Conservation (phyloP, 2,113 vertebrate genomes). For the Brienomyrus longianalis region DNA sequence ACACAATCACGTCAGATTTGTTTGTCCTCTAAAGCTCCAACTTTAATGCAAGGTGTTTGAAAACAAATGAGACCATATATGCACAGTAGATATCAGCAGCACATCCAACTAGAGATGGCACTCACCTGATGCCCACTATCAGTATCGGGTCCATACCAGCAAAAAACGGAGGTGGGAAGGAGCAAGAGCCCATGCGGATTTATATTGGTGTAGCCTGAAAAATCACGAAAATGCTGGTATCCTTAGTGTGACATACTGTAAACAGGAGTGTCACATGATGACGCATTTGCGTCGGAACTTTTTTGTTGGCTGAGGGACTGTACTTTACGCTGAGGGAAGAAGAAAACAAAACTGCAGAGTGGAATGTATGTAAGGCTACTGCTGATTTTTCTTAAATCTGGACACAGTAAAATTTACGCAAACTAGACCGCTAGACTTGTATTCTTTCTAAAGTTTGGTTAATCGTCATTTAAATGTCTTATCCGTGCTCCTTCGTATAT, state of each 20-base stretch:
- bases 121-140: neutral
- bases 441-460: neutral
- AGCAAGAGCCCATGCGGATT: neutral
- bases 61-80: neutral
- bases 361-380: neutral
- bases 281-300: neutral
- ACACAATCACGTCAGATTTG: neutral
- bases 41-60: neutral
- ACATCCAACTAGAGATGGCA: neutral
- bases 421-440: neutral
- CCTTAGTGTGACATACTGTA: neutral
- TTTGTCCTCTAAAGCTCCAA: neutral
- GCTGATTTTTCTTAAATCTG: neutral
- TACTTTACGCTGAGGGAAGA: neutral
- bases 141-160: neutral
- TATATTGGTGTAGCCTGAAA: neutral
- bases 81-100: neutral
- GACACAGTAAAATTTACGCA: neutral
- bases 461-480: neutral
- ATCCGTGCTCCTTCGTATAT: neutral
- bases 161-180: neutral
- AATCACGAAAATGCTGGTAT: neutral
- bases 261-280: neutral
- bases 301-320: neutral
- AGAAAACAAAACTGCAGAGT: neutral